Conservation (phyloP, 1,140 invertebrate species). For the Mycetomoellerius zeteki region DNA sequence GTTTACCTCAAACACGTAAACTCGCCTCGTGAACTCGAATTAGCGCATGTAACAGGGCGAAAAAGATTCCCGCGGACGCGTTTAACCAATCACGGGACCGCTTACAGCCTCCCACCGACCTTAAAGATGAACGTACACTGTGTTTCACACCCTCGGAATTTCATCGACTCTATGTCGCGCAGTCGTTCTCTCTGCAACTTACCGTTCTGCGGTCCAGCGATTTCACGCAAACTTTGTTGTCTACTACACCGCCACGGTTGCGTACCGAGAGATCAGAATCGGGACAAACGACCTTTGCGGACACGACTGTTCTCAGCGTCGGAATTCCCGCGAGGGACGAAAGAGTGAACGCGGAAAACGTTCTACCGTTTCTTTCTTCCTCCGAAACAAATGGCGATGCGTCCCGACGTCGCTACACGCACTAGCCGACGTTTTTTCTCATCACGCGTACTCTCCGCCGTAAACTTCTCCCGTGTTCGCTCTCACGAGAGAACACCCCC, state of each 20-base stretch:
- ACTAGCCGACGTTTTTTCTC: constrained; percentile 50
- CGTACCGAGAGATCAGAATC: background rate
- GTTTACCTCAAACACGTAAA: constrained; percentile 42
- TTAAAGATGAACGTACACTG: constrained; percentile 70
- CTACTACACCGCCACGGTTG: background rate
- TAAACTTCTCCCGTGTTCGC: constrained; percentile 54
- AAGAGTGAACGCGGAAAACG: background rate
- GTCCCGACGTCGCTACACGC: constrained; percentile 37
- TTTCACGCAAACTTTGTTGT: background rate
- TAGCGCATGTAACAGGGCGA: constrained; percentile 53
- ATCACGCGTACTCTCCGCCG: constrained; percentile 50
- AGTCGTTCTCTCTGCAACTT: constrained; percentile 17
- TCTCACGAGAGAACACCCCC: constrained; percentile 72
- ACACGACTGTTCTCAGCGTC: background rate
- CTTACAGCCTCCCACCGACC: constrained; percentile 62
- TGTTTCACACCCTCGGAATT: constrained; percentile 45
- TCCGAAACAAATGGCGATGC: constrained; percentile 11
- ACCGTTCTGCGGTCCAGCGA: background rate
- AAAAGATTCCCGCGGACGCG: constrained; percentile 56
- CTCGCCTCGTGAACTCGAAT: constrained; percentile 62
- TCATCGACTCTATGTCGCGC: constrained; percentile 34
- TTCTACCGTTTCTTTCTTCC: background rate
- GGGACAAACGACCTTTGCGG: background rate
- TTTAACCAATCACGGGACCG: constrained; percentile 68
- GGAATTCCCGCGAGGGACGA: no score